Evolutionary conservation across 1,140 invertebrate genomes (phyloP).

Genomic region (Fopius arisanus): DNA sequence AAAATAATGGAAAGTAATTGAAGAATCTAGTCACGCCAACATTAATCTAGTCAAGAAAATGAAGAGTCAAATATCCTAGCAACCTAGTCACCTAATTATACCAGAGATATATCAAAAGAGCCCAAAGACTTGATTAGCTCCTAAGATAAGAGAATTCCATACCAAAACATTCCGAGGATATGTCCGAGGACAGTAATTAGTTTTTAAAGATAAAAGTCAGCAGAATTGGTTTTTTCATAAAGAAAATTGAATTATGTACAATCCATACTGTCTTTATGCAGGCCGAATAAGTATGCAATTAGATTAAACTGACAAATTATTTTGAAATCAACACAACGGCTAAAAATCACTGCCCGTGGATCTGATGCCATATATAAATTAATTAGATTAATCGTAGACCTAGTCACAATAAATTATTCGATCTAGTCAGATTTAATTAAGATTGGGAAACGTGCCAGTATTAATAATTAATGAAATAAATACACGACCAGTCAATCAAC

Average conservation of each 20-base stretch:
- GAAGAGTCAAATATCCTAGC: background rate
- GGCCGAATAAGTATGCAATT: slow-evolving; percentile 30
- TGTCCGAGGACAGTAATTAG: background rate
- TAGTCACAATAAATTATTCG: background rate
- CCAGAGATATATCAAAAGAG: background rate
- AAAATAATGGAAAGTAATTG: background rate
- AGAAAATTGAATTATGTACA: background rate
- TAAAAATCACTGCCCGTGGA: slow-evolving; percentile 32
- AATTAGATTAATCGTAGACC: background rate
- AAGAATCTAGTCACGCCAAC: background rate
- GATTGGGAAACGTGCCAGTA: slow-evolving; percentile 50
- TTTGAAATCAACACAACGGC: slow-evolving; percentile 5
- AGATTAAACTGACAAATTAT: background rate
- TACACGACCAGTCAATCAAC: background rate
- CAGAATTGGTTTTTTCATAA: background rate
- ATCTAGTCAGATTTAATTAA: slow-evolving; percentile 6
- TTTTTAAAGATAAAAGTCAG: too few relatives aligned
- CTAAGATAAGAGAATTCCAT: background rate
- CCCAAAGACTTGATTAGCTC: background rate
- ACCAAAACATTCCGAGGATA: background rate
- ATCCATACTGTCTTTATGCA: background rate
- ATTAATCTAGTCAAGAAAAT: background rate
- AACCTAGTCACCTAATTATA: background rate
- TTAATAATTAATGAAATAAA: slow-evolving; percentile 11
- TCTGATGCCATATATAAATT: slow-evolving; percentile 27